These are phyloP conservation scores for Platycercus adscitus DNA, from an alignment of 2,113 vertebrate species.

Conservation along the genomic window DNA sequence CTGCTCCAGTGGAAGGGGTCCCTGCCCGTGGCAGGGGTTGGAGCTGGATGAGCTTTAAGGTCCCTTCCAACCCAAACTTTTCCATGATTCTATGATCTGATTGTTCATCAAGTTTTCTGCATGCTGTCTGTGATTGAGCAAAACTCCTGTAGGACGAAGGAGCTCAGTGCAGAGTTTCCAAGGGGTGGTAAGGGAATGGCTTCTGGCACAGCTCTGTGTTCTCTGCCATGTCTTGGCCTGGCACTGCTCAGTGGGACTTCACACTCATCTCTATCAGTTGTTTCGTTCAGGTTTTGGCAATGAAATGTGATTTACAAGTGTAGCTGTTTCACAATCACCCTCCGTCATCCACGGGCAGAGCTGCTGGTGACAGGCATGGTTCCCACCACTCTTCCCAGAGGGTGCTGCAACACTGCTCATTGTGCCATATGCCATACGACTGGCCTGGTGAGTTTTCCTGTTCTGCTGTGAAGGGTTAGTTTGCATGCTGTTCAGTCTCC, in stretches of 20 bases:
- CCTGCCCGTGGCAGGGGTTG: background rate
- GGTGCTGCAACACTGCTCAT: background rate
- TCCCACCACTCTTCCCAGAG: background rate
- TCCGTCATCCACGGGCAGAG: background rate
- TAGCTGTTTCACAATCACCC: background rate
- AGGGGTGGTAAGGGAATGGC: background rate
- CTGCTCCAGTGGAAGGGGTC: background rate
- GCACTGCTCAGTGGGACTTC: background rate
- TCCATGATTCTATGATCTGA: background rate
- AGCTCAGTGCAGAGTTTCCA: background rate
- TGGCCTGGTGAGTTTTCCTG: background rate
- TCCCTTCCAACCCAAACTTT: background rate
- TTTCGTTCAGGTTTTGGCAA: background rate
- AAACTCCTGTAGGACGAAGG: rapidly evolving
- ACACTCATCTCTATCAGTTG: background rate
- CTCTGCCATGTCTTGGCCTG: background rate
- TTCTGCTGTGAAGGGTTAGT: background rate
- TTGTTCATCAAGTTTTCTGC: background rate
- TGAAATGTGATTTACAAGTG: background rate
- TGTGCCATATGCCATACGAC: background rate
- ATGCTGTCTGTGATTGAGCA: background rate
- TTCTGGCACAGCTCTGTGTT: rapidly evolving
- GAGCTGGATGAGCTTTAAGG: background rate
- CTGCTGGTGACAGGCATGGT: background rate
- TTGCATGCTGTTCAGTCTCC: background rate